Base-by-base conservation (phyloP, 2,797 vertebrate species). In the Ammospiza maritima region DNA sequence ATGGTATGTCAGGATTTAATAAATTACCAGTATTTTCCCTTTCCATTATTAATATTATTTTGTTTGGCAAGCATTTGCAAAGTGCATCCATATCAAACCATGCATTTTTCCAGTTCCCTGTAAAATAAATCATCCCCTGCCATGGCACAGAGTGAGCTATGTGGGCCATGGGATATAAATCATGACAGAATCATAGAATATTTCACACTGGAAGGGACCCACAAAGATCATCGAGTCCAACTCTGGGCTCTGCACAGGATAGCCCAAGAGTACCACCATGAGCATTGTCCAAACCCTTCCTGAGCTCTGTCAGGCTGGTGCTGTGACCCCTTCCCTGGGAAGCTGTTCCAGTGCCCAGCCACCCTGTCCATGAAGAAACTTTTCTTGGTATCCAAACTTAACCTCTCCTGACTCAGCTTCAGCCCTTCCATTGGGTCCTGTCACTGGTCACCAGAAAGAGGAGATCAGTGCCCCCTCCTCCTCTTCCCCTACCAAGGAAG, bases 201-300 rank as follows among this genome's bases (percentile, higher is more conserved):
- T 78, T 42, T 32, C 50, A 16, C 2, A 0, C 23, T 64, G 50
- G 10, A 78, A 78, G 15, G 15, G 27, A 64, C 18, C 18, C 22
- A 57, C 23, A 26, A 22, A 26, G 6, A 71, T 44, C 0, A 78
- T 50, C 0, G 0, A 23, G 10, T 71, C 36, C 50, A 50, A 0
- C 22, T 71, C 44, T 2, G 1, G 32, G 8, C 12, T 32, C 36
- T 36, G 3, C 14, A 36, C 18, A 10, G 34, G 6, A 48, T 1
- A 48, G 4, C 5, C 42, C 16, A 26, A 38, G 21, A 42, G 17
- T 36, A 58, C 42, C 17, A 30, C 34, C 14, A 3, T 22, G 26
- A 48, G 17, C 10, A 22, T 7, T 42, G 50, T 22, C 50, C 57
- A 42, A 36, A 36, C 1, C 4, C 34, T 42, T 56, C 14, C 13